Base-by-base conservation (phyloP, 2,888 invertebrate genomes). In the Brachypterus glaber region DNA sequence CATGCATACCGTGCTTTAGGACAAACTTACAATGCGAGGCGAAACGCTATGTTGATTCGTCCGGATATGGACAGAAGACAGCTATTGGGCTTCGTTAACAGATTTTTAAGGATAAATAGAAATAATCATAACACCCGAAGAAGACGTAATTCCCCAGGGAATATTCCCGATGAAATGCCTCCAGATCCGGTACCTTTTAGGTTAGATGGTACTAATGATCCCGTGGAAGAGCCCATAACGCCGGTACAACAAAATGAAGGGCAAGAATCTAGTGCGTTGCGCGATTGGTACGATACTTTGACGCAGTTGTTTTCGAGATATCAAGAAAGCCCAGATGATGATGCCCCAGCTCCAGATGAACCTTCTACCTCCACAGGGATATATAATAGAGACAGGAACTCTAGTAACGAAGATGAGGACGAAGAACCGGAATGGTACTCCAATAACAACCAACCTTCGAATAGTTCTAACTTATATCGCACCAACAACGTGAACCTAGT, bases 21-120 rank as follows among this genome's bases (percentile, higher is more conserved):
- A 7, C 60, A 62, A 37, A 60, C 59, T 0, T 61, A 62, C 39
- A 55, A 51, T 13, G 55, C 55, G 3, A 43, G 63, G 27, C 48
- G 62, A 33, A 62, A 58, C 35, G 57, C 59, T 1, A 52, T 62
- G 48, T 43, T 61, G 37, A 58, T 60, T 3, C 42, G 50, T 14
- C 47, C 41, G 9, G 48, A 49, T 27, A 46, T 47, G 30, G 43
- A 57, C 35, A 40, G 57, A 39, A 38, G 57, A 47, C 46, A 58
- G 45, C 36, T 57, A 9, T 38, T 57, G 12, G 50, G 51, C n/a
- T 49, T 47, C 3, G 52, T 53, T 24, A 50, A 52, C 32, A 44
- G 50, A 49, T 47, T 32, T 34, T 37, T 25, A 35, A 11, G 21
- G 7, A 21, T 21, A 9, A n/a, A n/a, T n/a, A n/a, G n/a, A n/a